Evolutionary conservation across 2,888 invertebrate species (phyloP).

Genomic region (Cancer borealis): DNA sequence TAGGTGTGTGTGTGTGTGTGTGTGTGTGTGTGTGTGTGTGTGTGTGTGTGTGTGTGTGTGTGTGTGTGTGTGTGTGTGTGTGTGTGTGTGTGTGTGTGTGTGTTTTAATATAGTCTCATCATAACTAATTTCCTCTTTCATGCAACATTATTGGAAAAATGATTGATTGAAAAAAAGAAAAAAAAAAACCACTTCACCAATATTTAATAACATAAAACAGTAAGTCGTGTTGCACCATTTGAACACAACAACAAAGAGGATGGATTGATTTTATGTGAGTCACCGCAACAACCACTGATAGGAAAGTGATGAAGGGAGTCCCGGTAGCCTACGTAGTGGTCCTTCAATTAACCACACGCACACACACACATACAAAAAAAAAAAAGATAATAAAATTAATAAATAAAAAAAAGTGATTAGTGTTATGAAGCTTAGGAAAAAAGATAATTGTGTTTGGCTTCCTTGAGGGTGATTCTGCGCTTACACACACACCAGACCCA

Average conservation of each 20-base stretch:
- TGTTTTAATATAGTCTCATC: too few relatives aligned
- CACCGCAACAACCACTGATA: not conserved
- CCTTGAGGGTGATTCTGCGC: not conserved
- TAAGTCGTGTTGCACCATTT: too few relatives aligned
- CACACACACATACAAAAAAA: slow-evolving; percentile 41
- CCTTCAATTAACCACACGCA: slow-evolving; percentile 6
- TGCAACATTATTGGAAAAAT: too few relatives aligned
- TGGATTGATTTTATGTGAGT: not conserved
- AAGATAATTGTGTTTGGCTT: not conserved
- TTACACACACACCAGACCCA: not conserved
- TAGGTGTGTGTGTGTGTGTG: not conserved
- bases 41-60: not conserved
- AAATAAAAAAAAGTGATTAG: not conserved
- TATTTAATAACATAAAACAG: not conserved
- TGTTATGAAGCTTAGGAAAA: too few relatives aligned
- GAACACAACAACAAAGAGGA: not conserved
- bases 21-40: not conserved
- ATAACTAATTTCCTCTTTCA: too few relatives aligned
- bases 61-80: slow-evolving; percentile 20
- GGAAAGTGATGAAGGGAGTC: not conserved
- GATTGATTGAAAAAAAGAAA: too few relatives aligned
- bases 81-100: too few relatives aligned
- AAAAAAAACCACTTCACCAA: not conserved
- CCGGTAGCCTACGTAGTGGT: too few relatives aligned
- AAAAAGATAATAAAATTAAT: not conserved